Conservation (phyloP, 2,113 vertebrate species). For the Oryzias javanicus region DNA sequence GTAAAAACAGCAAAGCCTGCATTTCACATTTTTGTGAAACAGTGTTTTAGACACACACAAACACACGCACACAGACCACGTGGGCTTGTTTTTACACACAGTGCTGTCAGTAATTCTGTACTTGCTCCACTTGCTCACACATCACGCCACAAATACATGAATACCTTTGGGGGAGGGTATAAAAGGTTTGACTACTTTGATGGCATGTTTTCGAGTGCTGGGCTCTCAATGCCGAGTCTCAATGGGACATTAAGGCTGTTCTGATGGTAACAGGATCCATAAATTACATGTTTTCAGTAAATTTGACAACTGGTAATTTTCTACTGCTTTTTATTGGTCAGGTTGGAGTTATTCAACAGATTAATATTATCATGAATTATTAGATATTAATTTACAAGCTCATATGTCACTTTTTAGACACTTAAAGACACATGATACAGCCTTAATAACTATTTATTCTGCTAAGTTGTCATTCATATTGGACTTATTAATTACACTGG, state of each 20-base stretch:
- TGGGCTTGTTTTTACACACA: constrained; percentile 34
- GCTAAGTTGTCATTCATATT: not conserved
- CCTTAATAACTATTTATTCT: too few species aligned
- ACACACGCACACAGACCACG: constrained; percentile 16
- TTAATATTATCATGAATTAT: not conserved
- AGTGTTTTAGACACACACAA: not conserved
- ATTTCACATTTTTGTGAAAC: too few species aligned
- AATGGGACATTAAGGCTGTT: constrained; percentile 4
- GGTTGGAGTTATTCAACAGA: constrained; percentile 5
- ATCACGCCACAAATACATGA: not conserved
- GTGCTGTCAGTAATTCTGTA: constrained; percentile 33
- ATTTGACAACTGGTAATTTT: constrained; percentile 8
- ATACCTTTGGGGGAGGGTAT: constrained; percentile 5
- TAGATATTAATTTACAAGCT: not conserved
- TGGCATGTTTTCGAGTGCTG: constrained; percentile 6
- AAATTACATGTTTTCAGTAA: constrained; percentile 4
- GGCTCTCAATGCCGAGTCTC: constrained; percentile 12
- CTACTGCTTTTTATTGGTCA: not conserved
- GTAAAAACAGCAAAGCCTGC: too few species aligned
- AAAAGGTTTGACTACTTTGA: constrained; percentile 22
- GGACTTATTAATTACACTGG: not conserved
- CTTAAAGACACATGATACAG: not conserved
- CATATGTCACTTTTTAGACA: not conserved
- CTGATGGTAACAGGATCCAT: not conserved
- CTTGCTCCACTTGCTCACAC: constrained; percentile 26